Percentiles rank a stretch among this genome's conserved stretches.
phyloP scores from a whole-genome alignment of 2,113 vertebrate genomes.

The Gadus chalcogrammus region DNA sequence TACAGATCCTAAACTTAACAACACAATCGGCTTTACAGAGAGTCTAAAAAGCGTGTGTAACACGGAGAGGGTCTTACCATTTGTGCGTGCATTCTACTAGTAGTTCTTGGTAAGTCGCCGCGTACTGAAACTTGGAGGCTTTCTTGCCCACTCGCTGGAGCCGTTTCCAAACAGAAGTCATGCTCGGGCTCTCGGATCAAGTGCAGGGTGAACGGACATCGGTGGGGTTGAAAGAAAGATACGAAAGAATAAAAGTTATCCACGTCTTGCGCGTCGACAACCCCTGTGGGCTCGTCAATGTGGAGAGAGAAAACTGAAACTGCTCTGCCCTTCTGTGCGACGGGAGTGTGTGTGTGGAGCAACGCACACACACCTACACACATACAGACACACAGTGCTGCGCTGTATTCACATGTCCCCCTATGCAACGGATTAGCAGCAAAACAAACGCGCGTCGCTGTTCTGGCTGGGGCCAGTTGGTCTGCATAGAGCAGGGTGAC shows the following conservation, averaged over 20 bases:
- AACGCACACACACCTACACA: too few relatives aligned
- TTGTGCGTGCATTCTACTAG: constrained; percentile 80
- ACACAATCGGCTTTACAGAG: not conserved
- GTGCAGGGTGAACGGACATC: too few relatives aligned
- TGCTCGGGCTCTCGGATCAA: constrained; percentile 35
- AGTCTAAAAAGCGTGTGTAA: not conserved
- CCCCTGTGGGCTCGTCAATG: too few relatives aligned
- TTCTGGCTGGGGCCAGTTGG: not conserved
- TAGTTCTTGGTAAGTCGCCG: constrained; percentile 83
- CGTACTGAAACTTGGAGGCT: constrained; percentile 86
- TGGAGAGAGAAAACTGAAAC: too few relatives aligned
- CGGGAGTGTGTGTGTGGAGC: too few relatives aligned
- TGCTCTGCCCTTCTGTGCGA: too few relatives aligned
- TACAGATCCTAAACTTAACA: not conserved
- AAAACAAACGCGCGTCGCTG: constrained; percentile 42
- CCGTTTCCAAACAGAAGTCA: constrained; percentile 92
- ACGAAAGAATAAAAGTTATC: too few relatives aligned
- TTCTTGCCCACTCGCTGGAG: constrained; percentile 85
- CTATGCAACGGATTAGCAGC: constrained; percentile 31
- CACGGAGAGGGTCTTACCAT: constrained; percentile 72
- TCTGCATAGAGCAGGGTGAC: too few relatives aligned
- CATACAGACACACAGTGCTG: too few relatives aligned
- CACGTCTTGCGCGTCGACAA: too few relatives aligned
- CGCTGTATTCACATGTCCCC: constrained; percentile 25
- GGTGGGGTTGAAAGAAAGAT: too few relatives aligned